Base-by-base conservation (phyloP, 1,140 invertebrate species). In the Drosophila yakuba region DNA sequence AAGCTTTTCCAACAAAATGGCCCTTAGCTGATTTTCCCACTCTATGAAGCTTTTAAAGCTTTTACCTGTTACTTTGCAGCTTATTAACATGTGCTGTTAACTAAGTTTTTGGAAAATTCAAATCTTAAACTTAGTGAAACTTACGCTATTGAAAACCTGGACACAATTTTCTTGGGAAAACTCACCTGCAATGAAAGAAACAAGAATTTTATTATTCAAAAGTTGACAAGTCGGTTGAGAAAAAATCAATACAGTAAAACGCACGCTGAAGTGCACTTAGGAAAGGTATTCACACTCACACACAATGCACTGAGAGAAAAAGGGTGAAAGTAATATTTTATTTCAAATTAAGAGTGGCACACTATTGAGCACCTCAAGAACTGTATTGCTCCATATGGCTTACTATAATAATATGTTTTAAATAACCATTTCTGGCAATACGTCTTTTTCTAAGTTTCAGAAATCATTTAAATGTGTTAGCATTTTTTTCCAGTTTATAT, bases 101-200 rank as follows among this genome's bases (percentile, higher is more conserved):
- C n/a, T 15, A 7, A 17, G 15, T 36, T n/a, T 38, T 39, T 54
- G 0, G 6, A 36, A 51, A 35, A 48, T 75, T 14, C 52, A 73
- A 73, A 61, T 41, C 38, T 66, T 57, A 35, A 52, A 59, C 48
- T 8, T 43, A 52, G 52, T 59, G 39, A 60, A 79, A 85, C 84
- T 88, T 84, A 88, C 84, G 68, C 17, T 45, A 50, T 44, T 23
- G 0, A 51, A 60, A 62, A n/a, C 28, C n/a, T 35, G 50, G 48
- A 15, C 35, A 36, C 32, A 14, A 25, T 45, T 44, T 55, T 50
- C 55, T 61, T 45, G 35, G 44, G 52, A 73, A 82, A 80, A 88
- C 84, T 88, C 76, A 88, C 84, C 84, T 88, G 84, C 64, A 88
- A 88, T 20, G 51, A 74, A 50, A 71, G 15, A 50, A 66, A 63